These are phyloP conservation scores for Rhinoraja longicauda DNA, from an alignment of 2,797 vertebrate species.

Conservation along the genomic window DNA sequence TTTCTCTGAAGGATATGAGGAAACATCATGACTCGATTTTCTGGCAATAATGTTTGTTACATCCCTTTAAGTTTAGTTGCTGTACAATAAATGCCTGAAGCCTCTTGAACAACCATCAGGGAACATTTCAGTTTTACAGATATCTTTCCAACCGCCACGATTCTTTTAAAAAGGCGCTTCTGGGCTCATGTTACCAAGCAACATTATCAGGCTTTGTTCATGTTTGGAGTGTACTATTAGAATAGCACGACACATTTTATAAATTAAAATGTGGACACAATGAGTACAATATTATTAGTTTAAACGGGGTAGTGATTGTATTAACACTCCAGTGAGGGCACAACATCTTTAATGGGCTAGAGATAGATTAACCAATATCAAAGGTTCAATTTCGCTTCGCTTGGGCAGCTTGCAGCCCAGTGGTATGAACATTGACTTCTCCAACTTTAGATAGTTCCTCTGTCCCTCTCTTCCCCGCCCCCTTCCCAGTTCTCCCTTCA, in stretches of 20 bases:
- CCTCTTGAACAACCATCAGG: conserved; percentile 24
- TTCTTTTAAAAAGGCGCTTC: conserved; percentile 15
- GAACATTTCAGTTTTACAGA: conserved; percentile 14
- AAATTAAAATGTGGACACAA: not conserved
- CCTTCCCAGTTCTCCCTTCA: too few relatives aligned
- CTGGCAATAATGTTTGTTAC: conserved; percentile 31
- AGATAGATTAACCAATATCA: too few relatives aligned
- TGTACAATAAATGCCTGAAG: conserved; percentile 33
- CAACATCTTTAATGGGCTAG: too few relatives aligned
- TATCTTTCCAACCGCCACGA: not conserved
- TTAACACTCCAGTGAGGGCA: too few relatives aligned
- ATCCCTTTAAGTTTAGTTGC: conserved; percentile 7
- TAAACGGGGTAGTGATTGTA: not conserved
- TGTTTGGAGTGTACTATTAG: not conserved
- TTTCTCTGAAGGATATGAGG: conserved; percentile 28
- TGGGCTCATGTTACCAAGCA: conserved; percentile 14
- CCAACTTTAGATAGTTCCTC: too few relatives aligned
- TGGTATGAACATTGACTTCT: too few relatives aligned
- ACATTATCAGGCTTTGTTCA: conserved; percentile 5
- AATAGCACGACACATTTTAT: not conserved
- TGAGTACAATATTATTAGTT: not conserved
- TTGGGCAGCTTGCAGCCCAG: too few relatives aligned
- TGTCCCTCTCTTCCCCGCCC: too few relatives aligned
- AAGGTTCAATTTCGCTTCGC: too few relatives aligned
- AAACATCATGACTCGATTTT: conserved; percentile 34